Evolutionary conservation across 2,888 invertebrate genomes (phyloP).

Genomic region (Lomographa bimaculata): DNA sequence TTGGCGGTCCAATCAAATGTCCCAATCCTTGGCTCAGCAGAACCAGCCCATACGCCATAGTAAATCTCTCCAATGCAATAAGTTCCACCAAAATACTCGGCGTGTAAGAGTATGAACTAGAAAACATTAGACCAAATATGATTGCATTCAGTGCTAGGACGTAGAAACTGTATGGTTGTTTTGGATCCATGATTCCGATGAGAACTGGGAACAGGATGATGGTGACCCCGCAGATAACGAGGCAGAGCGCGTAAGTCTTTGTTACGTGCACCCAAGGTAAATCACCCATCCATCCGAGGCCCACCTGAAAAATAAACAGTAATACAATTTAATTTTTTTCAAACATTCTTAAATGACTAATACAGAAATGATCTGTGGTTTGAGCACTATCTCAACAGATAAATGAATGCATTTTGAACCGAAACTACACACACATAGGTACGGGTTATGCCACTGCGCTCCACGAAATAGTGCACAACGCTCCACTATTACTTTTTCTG

Average conservation of each 20-base stretch:
- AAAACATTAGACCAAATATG: slow-evolving; percentile 94
- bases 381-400: too few relatives aligned
- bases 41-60: slow-evolving; percentile 95
- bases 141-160: slow-evolving; percentile 81
- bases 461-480: too few relatives aligned
- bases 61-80: slow-evolving; percentile 95
- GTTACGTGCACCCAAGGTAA: slow-evolving; percentile 93
- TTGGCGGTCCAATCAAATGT: slow-evolving; percentile 95
- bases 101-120: slow-evolving; percentile 95
- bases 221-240: slow-evolving; percentile 86
- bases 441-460: too few relatives aligned
- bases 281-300: slow-evolving; percentile 95
- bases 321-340: too few relatives aligned
- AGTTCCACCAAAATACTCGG: slow-evolving; percentile 95
- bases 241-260: slow-evolving; percentile 92
- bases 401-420: too few relatives aligned
- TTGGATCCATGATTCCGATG: slow-evolving; percentile 61
- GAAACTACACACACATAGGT: too few relatives aligned
- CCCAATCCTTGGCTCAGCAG: slow-evolving; percentile 96
- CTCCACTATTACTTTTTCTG: too few relatives aligned
- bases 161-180: slow-evolving; percentile 71
- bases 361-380: too few relatives aligned
- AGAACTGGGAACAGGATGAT: slow-evolving; percentile 85
- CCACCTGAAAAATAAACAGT: slow-evolving; percentile 77
- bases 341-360: too few relatives aligned